A percentile compares a stretch with the other conserved stretches of the same genome.
Evolutionary conservation across 2,113 vertebrate genomes (phyloP).

Genomic region (Bungarus multicinctus): DNA sequence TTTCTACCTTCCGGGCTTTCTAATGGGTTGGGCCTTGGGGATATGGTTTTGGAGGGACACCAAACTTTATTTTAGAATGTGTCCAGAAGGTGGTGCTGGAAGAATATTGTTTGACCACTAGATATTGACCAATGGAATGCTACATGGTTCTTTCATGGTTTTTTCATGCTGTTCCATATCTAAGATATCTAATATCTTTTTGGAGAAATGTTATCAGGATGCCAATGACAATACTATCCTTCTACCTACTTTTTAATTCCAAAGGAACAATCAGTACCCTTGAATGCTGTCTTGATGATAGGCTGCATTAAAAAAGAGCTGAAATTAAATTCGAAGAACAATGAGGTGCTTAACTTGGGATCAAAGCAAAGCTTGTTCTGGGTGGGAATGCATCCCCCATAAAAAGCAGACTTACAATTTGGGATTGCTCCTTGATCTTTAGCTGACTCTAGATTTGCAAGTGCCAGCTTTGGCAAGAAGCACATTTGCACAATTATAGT

Average conservation of each 20-base stretch:
- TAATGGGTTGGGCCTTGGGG: background rate
- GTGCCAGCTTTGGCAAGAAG: background rate
- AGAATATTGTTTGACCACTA: background rate
- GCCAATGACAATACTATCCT: background rate
- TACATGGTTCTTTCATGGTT: background rate
- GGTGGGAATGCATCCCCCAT: background rate
- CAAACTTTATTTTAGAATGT: background rate
- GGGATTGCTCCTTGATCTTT: background rate
- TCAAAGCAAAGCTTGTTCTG: background rate
- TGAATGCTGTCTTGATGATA: background rate
- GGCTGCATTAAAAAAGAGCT: background rate
- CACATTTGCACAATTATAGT: background rate
- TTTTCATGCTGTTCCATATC: background rate
- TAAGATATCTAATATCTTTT: background rate
- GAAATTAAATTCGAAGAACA: background rate
- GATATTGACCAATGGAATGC: background rate
- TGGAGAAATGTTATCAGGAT: background rate
- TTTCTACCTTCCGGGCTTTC: background rate
- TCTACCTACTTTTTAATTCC: background rate
- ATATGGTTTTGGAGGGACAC: background rate
- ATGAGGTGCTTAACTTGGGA: background rate
- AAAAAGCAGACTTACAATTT: background rate
- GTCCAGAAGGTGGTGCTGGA: background rate
- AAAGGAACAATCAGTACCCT: background rate
- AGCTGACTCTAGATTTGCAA: background rate